Percentiles rank a stretch among this genome's conserved stretches.
These are phyloP conservation scores for Bufo bufo DNA, from an alignment of 2,113 vertebrate species.

Conservation along the genomic window DNA sequence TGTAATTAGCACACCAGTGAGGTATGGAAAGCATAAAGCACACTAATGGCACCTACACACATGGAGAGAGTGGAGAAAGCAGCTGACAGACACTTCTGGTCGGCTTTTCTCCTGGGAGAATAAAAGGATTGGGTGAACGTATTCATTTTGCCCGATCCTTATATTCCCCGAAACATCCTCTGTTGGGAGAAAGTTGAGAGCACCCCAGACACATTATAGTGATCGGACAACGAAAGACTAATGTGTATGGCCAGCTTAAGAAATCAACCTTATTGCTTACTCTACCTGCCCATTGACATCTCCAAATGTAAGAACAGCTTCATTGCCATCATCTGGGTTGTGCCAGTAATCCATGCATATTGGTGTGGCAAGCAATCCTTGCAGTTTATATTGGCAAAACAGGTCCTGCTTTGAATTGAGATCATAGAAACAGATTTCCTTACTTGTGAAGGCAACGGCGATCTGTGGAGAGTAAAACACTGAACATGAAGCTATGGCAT, in stretches of 20 bases:
- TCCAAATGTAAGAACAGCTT: constrained; percentile 77
- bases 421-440: constrained; percentile 84
- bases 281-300: constrained; percentile 80
- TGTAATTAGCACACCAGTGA: neutral
- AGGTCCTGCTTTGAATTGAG: constrained; percentile 75
- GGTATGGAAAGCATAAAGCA: too few relatives aligned
- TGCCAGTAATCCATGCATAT: constrained; percentile 79
- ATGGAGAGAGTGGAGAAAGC: too few relatives aligned
- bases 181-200: too few relatives aligned
- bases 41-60: too few relatives aligned
- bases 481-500: neutral
- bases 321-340: constrained; percentile 69
- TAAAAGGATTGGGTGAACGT: too few relatives aligned
- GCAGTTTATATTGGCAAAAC: constrained; percentile 75
- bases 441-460: constrained; percentile 79
- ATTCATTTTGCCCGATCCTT: too few relatives aligned
- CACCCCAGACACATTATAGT: too few relatives aligned
- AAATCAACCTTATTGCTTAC: neutral
- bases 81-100: too few relatives aligned
- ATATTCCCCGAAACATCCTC: too few relatives aligned
- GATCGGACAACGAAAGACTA: too few relatives aligned
- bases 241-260: neutral
- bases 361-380: constrained; percentile 74
- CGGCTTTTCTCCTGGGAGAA: too few relatives aligned
- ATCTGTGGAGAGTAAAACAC: constrained; percentile 61